phyloP scores from a whole-genome alignment of 1,140 invertebrate genomes.

The Hylyphantes graminicola region DNA sequence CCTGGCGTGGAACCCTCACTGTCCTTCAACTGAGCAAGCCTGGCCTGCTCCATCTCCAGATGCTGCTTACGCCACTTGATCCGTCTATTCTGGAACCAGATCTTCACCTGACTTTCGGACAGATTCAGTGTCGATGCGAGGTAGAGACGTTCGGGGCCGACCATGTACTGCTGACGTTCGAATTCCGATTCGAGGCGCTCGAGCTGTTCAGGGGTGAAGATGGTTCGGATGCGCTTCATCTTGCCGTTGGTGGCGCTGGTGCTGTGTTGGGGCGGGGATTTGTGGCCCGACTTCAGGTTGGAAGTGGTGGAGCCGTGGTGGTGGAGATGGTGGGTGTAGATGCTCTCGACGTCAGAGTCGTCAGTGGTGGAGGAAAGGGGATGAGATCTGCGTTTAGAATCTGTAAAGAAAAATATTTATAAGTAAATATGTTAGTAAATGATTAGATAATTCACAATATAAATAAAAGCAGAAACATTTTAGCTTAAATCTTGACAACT shows the following conservation, averaged over 20 bases:
- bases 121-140: constrained; percentile 87
- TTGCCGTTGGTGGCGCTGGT: constrained; percentile 56
- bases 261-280: not conserved
- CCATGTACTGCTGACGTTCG: constrained; percentile 94
- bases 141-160: constrained; percentile 87
- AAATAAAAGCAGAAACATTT: not conserved
- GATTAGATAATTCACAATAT: not conserved
- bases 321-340: not conserved
- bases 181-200: constrained; percentile 92
- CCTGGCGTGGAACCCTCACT: constrained; percentile 67
- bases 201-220: constrained; percentile 93
- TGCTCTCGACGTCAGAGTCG: not conserved
- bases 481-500: not conserved
- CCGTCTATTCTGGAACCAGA: constrained; percentile 94
- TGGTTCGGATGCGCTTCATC: constrained; percentile 88
- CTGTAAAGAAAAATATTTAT: not conserved
- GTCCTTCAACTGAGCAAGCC: constrained; percentile 79
- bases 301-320: not conserved
- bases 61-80: constrained; percentile 97
- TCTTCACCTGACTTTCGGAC: constrained; percentile 95
- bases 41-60: constrained; percentile 88
- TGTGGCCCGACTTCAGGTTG: not conserved
- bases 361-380: not conserved
- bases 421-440: not conserved
- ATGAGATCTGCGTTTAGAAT: constrained; percentile 17